A percentile compares a stretch with the other conserved stretches of the same genome.
Conservation (phyloP, 2,113 vertebrate species). For the Arvicanthis niloticus region DNA sequence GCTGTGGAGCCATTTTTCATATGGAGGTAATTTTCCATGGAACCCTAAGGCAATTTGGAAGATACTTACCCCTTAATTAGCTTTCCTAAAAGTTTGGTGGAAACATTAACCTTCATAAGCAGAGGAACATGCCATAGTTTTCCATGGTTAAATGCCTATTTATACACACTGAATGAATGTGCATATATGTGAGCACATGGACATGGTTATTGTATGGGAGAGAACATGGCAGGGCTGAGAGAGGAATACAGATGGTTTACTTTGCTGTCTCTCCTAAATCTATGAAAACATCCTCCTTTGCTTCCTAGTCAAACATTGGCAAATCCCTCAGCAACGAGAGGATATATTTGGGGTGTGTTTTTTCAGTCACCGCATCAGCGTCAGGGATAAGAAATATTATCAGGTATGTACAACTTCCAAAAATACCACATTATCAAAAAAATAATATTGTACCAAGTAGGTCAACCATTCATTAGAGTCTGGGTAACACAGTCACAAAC, state of each 20-base stretch:
- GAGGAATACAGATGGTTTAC: slow-evolving; percentile 46
- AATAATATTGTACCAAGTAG: slow-evolving; percentile 68
- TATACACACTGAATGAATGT: neutral
- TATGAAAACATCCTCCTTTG: slow-evolving; percentile 61
- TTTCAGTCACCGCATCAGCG: slow-evolving; percentile 67
- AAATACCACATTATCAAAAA: slow-evolving; percentile 73
- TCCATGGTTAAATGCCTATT: slow-evolving; percentile 23
- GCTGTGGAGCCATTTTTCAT: slow-evolving; percentile 48
- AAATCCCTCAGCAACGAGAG: slow-evolving; percentile 70
- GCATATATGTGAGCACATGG: neutral
- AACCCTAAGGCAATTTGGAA: slow-evolving; percentile 27
- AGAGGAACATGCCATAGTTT: neutral
- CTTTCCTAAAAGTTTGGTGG: slow-evolving; percentile 63
- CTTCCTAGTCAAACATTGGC: slow-evolving; percentile 66
- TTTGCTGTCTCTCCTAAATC: slow-evolving; percentile 51
- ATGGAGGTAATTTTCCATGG: slow-evolving; percentile 44
- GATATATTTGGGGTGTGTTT: slow-evolving; percentile 50
- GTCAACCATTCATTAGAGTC: slow-evolving; percentile 69
- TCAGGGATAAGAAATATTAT: slow-evolving; percentile 82
- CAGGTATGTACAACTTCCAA: slow-evolving; percentile 72
- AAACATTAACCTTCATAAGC: slow-evolving; percentile 61
- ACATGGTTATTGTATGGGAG: slow-evolving; percentile 50
- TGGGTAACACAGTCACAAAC: slow-evolving; percentile 48
- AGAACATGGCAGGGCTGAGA: slow-evolving; percentile 17
- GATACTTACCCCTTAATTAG: slow-evolving; percentile 36